Evolutionary conservation across 2,888 invertebrate genomes (phyloP).

Genomic region (Caenorhabditis sp.): DNA sequence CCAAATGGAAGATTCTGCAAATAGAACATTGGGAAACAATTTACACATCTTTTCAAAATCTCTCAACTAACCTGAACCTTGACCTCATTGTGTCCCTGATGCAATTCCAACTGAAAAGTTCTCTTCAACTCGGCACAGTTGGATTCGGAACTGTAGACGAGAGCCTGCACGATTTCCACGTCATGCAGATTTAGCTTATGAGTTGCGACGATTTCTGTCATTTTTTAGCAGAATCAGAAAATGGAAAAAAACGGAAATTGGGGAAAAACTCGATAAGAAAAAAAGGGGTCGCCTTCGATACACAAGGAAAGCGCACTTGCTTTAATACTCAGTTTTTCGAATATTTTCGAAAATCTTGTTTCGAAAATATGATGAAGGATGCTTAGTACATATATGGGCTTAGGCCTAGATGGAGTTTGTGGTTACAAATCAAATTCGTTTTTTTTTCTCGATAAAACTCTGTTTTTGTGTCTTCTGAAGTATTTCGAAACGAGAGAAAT

Average conservation of each 20-base stretch:
- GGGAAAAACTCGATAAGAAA: not conserved
- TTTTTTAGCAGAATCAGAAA: slow-evolving; percentile 1
- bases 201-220: slow-evolving; percentile 19
- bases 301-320: too few relatives aligned
- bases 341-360: too few relatives aligned
- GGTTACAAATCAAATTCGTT: too few relatives aligned
- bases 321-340: too few relatives aligned
- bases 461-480: slow-evolving; percentile 24
- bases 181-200: slow-evolving; percentile 54
- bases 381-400: too few relatives aligned
- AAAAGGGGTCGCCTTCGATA: too few relatives aligned
- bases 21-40: too few relatives aligned
- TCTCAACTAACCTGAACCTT: slow-evolving; percentile 33
- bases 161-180: slow-evolving; percentile 52
- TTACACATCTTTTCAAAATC: too few relatives aligned
- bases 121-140: slow-evolving; percentile 57
- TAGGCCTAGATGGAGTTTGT: too few relatives aligned
- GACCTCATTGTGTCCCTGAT: slow-evolving; percentile 53
- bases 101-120: slow-evolving; percentile 48
- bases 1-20: slow-evolving; percentile 53
- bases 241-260: not conserved
- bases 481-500: slow-evolving; percentile 27
- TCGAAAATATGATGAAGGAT: too few relatives aligned
- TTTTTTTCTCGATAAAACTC: too few relatives aligned
- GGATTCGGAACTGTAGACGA: slow-evolving; percentile 55